phyloP scores from a whole-genome alignment of 1,140 invertebrate species.

The Caenorhabditis briggsae region DNA sequence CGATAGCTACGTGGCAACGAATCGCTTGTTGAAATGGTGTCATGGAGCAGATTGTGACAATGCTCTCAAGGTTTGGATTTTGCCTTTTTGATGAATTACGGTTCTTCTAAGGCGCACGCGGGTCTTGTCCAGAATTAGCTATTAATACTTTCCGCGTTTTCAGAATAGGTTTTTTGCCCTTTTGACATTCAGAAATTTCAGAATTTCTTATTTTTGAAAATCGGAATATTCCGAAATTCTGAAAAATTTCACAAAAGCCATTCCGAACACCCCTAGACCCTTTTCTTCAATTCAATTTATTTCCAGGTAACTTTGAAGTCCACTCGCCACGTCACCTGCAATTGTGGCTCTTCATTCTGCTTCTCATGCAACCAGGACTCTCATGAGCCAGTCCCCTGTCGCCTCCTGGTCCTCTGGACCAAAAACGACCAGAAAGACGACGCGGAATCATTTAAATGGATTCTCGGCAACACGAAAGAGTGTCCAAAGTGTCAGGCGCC shows the following conservation, averaged over 20 bases:
- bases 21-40: conserved; percentile 94
- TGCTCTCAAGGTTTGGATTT: conserved; percentile 86
- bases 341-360: conserved; percentile 82
- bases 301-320: conserved; percentile 84
- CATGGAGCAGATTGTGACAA: conserved; percentile 96
- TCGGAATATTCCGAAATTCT: neutral
- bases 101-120: too few relatives aligned
- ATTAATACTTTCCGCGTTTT: too few relatives aligned
- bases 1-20: conserved; percentile 98
- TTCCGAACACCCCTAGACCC: too few relatives aligned
- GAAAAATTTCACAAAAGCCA: conserved; percentile 74
- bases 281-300: too few relatives aligned
- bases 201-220: too few relatives aligned
- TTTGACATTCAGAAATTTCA: too few relatives aligned
- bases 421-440: conserved; percentile 94
- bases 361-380: conserved; percentile 97
- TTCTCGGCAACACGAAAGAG: conserved; percentile 95
- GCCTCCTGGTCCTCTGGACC: conserved; percentile 93
- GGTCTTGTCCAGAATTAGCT: too few relatives aligned
- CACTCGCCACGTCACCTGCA: conserved; percentile 90
- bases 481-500: conserved; percentile 74
- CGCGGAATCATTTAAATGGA: conserved; percentile 99
- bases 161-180: too few relatives aligned
- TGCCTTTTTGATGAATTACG: too few relatives aligned
- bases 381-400: conserved; percentile 98